Conservation (phyloP, 2,797 vertebrate species). For the Clarias pachynema region DNA sequence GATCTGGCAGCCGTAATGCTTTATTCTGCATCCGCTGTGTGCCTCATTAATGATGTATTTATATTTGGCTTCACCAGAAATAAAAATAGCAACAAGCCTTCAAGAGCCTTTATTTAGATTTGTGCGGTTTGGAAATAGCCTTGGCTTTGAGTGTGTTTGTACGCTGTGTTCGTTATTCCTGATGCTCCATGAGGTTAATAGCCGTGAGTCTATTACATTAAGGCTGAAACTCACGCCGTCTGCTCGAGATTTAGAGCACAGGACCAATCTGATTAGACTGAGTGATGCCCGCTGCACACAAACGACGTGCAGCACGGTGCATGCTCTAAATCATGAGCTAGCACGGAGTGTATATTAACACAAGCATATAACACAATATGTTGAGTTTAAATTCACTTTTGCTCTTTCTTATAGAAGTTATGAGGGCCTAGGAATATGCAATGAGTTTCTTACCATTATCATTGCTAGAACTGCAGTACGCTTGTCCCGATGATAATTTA, state of each 20-base stretch:
- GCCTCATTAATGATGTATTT: slow-evolving; percentile 65
- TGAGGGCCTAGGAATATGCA: no score
- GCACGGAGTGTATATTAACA: neutral
- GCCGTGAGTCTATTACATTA: slow-evolving; percentile 55
- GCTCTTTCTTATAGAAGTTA: no score
- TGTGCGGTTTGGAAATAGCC: slow-evolving; percentile 65
- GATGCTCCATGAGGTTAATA: slow-evolving; percentile 57
- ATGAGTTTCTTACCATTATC: neutral
- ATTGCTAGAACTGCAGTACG: neutral
- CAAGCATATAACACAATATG: neutral
- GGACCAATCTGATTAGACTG: slow-evolving; percentile 42
- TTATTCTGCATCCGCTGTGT: slow-evolving; percentile 60
- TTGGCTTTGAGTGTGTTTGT: slow-evolving; percentile 54
- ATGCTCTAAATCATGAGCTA: slow-evolving; percentile 35
- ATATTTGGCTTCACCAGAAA: slow-evolving; percentile 66
- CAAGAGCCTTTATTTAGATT: slow-evolving; percentile 67
- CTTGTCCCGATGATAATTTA: neutral
- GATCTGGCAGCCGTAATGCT: slow-evolving; percentile 16
- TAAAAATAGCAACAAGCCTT: slow-evolving; percentile 73
- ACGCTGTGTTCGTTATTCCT: slow-evolving; percentile 61
- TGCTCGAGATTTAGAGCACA: slow-evolving; percentile 44
- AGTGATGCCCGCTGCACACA: slow-evolving; percentile 26
- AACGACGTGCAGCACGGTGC: slow-evolving; percentile 31
- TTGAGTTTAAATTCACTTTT: neutral
- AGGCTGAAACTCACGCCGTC: slow-evolving; percentile 19